Base-by-base conservation (phyloP, 2,888 invertebrate species). In the Caenorhabditis uteleia region DNA sequence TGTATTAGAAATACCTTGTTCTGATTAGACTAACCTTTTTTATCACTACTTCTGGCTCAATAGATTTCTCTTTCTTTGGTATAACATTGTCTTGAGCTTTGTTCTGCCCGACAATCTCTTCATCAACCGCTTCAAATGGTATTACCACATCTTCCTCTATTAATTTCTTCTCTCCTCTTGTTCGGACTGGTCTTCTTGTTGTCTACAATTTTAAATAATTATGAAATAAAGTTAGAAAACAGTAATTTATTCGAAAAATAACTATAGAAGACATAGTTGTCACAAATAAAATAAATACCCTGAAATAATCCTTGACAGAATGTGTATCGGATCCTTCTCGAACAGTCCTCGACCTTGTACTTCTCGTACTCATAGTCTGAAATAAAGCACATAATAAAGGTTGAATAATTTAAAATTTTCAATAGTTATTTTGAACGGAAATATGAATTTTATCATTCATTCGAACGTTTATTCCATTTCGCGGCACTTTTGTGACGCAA, bases 271-370 rank as follows among this genome's bases (percentile, higher is more conserved):
- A 21, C 4, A 23, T n/a, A 16, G 36, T 33, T 10, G 16, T 33
- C 6, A 16, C 4, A 29, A 18, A 10, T 20, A 16, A 26, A 12
- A 5, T 6, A 26, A 5, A 26, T 47, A 62, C 64, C 64, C 57
- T 64, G 34, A 64, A 64, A 45, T 49, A 64, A 18, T 57, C 53
- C 2, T 53, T 53, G 16, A 64, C 57, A 4, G 55, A 51, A 40
- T 64, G 64, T 2, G 49, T 50, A 46, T 16, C 53, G 31, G 16
- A 44, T 42, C 12, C 33, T 18, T 8, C 25, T 33, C 14, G 12
- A 6, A 33, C 45, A 26, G 56, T 39, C 20, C 62, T 42, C 18
- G 62, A 56, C 31, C 62, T 36, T 10, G 56, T 56, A n/a, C 50
- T 23, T 42, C 64, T 36, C 0, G 64, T 40, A 16, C 48, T 54